A percentile compares a stretch with the other conserved stretches of the same genome.
phyloP scores from a whole-genome alignment of 1,140 invertebrate genomes.

The Lordiphosa stackelbergi region DNA sequence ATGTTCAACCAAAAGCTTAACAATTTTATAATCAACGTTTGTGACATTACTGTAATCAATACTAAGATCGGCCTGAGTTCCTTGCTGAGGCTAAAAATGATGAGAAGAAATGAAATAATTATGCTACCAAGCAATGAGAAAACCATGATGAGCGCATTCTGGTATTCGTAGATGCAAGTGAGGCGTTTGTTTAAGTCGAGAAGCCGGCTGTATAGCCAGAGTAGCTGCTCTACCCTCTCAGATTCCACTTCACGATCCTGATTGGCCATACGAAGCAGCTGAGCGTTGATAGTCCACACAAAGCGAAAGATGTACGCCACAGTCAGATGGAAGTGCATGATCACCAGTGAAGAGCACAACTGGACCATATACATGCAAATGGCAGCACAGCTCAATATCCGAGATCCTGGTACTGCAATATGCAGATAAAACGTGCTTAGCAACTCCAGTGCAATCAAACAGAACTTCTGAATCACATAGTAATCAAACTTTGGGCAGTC shows the following conservation, averaged over 20 bases:
- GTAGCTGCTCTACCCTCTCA: background rate
- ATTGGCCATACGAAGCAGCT: constrained; percentile 32
- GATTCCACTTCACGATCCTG: background rate
- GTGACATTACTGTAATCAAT: background rate
- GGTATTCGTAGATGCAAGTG: constrained; percentile 17
- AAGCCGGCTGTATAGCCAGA: constrained; percentile 12
- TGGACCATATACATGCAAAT: background rate
- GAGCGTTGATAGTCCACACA: constrained; percentile 43
- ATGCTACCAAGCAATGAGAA: constrained; percentile 29
- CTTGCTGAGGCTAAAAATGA: constrained; percentile 28
- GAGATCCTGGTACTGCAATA: constrained; percentile 5
- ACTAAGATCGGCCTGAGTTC: background rate
- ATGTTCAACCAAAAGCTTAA: constrained; percentile 45
- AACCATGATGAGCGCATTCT: constrained; percentile 11
- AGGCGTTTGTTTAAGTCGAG: constrained; percentile 13
- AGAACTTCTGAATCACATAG: constrained; percentile 16
- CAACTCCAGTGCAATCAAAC: background rate
- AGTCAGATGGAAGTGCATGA: constrained; percentile 41
- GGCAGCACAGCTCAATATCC: too few relatives aligned
- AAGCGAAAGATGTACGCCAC: constrained; percentile 37
- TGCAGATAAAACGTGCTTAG: background rate
- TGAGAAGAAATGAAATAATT: constrained; percentile 23
- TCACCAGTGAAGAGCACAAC: constrained; percentile 13
- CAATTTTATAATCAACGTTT: constrained; percentile 21
- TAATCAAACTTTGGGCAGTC: constrained; percentile 13